Base-by-base conservation (phyloP, 2,888 invertebrate species). In the Leucophora obtusa region DNA sequence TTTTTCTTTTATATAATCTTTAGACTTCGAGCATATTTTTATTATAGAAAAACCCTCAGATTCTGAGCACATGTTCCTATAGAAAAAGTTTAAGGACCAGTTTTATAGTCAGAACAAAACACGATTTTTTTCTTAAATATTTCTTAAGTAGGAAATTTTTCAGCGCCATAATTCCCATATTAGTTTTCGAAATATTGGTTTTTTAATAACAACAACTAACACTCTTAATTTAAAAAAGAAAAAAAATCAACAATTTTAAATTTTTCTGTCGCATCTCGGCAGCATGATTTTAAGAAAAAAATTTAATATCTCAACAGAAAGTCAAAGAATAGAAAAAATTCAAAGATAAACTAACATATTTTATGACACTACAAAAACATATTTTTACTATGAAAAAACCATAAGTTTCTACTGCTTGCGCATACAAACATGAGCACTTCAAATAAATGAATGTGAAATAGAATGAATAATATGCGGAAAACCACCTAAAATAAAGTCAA, bases 381-480 rank as follows among this genome's bases (percentile, higher is more conserved):
- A 53, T 38, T 24, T 70, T 56, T 68, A 47, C 56, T 60, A 53
- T 38, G 47, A 3, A 28, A 17, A 35, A 68, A 68, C 9, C 35
- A 70, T 70, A 70, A 70, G 51, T 70, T 70, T 17, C 0, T 11
- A 7, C 28, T n/a, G 5, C 11, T 9, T 47, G 15, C 14, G 11
- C 24, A 58, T 15, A 33, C n/a, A 28, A 2, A 17, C 38, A 60
- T 21, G 5, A 24, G 47, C 54, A 66, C 10, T 11, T 47, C 18
- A 35, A 38, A 14, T 15, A 38, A 66, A 53, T 33, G 53, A 35
- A 33, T 51, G 53, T 54, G 54, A 38, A 54, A 24, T 62, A 51
- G 51, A 71, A 71, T 75, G 62, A 43, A 65, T 72, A 58, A 75
- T 63, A 24, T 58, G 47, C 8, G 38, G 53, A 60, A 70, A 80